These are phyloP conservation scores for Lophura nycthemera DNA, from an alignment of 2,113 vertebrate species.

Conservation along the genomic window DNA sequence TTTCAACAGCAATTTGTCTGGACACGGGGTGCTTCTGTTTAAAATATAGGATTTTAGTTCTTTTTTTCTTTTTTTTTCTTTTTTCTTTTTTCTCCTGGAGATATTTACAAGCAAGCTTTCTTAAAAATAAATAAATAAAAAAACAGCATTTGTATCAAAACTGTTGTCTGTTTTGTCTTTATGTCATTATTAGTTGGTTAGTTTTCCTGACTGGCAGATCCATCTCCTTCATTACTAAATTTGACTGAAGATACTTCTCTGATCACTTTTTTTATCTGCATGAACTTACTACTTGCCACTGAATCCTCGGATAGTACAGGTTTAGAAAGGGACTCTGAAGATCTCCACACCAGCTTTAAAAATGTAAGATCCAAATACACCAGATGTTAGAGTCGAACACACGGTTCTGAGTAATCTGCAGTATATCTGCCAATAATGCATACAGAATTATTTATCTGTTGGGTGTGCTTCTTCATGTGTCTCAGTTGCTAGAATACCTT, in stretches of 20 bases:
- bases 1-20: not conserved
- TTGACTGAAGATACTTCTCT: not conserved
- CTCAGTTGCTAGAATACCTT: not conserved
- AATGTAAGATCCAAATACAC: not conserved
- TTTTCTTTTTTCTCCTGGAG: not conserved
- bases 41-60: not conserved
- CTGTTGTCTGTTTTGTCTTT: not conserved
- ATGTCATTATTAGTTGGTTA: not conserved
- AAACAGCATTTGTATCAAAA: not conserved
- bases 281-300: not conserved
- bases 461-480: not conserved
- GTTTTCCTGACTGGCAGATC: not conserved
- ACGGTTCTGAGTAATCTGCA: not conserved
- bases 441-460: not conserved
- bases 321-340: not conserved
- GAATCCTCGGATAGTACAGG: not conserved
- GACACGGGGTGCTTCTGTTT: not conserved
- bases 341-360: not conserved
- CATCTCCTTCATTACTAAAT: not conserved
- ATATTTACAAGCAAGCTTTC: not conserved
- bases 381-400: not conserved
- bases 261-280: not conserved
- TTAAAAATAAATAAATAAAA: not conserved
- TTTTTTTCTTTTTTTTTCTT: not conserved
- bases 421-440: not conserved